A percentile compares a stretch with the other conserved stretches of the same genome.
Evolutionary conservation across 2,113 vertebrate species (phyloP).

Genomic region (Heteronetta atricapilla): DNA sequence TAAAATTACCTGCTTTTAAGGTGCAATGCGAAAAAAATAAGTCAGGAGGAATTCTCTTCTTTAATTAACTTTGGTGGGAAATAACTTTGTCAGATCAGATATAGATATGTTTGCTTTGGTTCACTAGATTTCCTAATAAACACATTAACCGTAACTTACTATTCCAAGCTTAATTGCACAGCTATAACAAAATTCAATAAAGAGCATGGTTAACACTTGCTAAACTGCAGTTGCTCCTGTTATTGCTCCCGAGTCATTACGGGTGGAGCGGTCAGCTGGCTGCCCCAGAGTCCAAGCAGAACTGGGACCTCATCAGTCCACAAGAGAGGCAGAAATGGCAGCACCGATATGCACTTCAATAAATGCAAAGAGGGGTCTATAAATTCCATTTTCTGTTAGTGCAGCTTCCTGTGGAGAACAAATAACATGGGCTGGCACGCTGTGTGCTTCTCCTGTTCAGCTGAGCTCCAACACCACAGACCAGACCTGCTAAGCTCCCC

Average conservation of each 20-base stretch:
- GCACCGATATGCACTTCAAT: background rate
- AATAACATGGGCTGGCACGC: background rate
- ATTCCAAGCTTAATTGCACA: conserved; percentile 39
- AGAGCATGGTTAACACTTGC: conserved; percentile 38
- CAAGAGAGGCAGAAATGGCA: background rate
- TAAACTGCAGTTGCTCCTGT: background rate
- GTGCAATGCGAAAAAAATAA: background rate
- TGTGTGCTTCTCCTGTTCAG: background rate
- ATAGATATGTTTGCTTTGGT: conserved; percentile 20
- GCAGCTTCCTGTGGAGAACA: background rate
- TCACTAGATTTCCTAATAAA: conserved; percentile 49
- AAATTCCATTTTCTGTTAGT: conserved; percentile 11
- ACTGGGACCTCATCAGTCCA: background rate
- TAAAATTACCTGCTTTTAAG: background rate
- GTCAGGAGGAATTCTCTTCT: conserved; percentile 26
- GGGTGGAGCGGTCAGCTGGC: background rate
- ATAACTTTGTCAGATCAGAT: conserved; percentile 16
- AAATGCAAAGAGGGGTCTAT: background rate
- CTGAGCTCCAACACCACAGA: background rate
- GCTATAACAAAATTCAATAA: conserved; percentile 46
- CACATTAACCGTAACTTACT: conserved; percentile 2
- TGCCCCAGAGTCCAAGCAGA: background rate
- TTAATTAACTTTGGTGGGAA: conserved; percentile 49
- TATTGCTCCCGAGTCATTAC: conserved; percentile 18
- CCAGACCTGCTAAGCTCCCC: background rate